phyloP scores from a whole-genome alignment of 2,113 vertebrate species.

The Gavialis gangeticus region DNA sequence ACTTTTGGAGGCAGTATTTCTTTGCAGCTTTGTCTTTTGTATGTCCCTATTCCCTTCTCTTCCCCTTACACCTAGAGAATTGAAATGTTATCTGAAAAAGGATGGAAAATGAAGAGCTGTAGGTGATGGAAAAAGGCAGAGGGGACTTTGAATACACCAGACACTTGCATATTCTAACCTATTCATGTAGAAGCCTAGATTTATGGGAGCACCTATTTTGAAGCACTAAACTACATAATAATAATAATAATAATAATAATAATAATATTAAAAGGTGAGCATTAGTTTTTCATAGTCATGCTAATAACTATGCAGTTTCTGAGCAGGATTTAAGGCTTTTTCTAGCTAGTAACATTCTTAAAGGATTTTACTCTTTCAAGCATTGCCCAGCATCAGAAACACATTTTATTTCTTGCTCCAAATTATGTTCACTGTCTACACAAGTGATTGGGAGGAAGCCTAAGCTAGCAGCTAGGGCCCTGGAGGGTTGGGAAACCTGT shows the following conservation, averaged over 20 bases:
- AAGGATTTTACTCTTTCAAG: not conserved
- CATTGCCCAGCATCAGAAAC: not conserved
- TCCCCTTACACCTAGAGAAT: not conserved
- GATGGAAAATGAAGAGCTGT: not conserved
- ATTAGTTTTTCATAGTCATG: not conserved
- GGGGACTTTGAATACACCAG: not conserved
- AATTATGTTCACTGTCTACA: not conserved
- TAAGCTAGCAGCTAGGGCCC: not conserved
- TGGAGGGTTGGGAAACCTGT: not conserved
- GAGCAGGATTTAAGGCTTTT: not conserved
- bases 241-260: too few species aligned
- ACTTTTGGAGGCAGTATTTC: not conserved
- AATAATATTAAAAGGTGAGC: too few species aligned
- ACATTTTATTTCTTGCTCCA: not conserved
- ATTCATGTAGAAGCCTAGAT: not conserved
- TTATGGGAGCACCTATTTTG: not conserved
- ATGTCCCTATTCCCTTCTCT: not conserved
- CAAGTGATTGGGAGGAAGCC: not conserved
- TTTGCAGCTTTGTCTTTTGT: not conserved
- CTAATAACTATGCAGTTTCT: not conserved
- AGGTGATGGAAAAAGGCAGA: not conserved
- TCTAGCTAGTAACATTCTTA: not conserved
- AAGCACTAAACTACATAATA: too few species aligned
- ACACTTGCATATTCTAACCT: not conserved
- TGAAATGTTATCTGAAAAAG: not conserved